Percentiles rank a stretch among this genome's conserved stretches.
Evolutionary conservation across 2,888 invertebrate species (phyloP).

Genomic region (Trachelus tabidus): DNA sequence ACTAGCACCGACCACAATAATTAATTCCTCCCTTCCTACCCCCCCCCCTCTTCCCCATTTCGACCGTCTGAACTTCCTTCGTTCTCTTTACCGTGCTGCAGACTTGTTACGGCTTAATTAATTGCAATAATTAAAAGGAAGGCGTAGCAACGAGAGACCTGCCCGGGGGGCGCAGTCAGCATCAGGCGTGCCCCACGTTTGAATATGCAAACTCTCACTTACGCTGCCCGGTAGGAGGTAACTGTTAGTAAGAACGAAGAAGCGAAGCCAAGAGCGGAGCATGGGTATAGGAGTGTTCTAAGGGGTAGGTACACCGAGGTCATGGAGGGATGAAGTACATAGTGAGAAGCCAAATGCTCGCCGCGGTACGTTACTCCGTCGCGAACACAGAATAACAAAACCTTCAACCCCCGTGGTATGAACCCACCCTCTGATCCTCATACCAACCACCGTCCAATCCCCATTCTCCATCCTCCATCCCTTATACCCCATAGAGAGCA

Average conservation of each 20-base stretch:
- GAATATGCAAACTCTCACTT: constrained; percentile 53
- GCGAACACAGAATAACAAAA: constrained; percentile 36
- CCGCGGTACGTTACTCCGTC: constrained; percentile 31
- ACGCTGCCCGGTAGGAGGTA: background rate
- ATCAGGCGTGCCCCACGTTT: constrained; percentile 44
- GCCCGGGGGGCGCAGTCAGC: constrained; percentile 35
- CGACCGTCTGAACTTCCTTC: constrained; percentile 13
- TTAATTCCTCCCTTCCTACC: constrained; percentile 32
- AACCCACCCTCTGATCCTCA: background rate
- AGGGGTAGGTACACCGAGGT: background rate
- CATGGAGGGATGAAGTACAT: background rate
- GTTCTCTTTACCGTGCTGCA: constrained; percentile 28
- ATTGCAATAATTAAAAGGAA: constrained; percentile 62
- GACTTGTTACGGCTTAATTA: constrained; percentile 60
- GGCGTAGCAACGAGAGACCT: constrained; percentile 39
- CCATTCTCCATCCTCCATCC: constrained; percentile 23
- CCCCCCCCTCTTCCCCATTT: constrained; percentile 18
- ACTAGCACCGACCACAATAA: constrained; percentile 31
- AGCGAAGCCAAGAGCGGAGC: background rate
- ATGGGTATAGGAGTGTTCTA: background rate
- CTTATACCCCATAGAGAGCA: constrained; percentile 10
- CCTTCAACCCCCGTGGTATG: constrained; percentile 10
- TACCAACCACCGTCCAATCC: constrained; percentile 17
- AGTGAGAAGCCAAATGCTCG: background rate
- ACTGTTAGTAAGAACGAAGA: background rate